Percentiles rank a stretch among this genome's conserved stretches.
phyloP scores from a whole-genome alignment of 2,888 invertebrate species.

The Geophilus truncorum region DNA sequence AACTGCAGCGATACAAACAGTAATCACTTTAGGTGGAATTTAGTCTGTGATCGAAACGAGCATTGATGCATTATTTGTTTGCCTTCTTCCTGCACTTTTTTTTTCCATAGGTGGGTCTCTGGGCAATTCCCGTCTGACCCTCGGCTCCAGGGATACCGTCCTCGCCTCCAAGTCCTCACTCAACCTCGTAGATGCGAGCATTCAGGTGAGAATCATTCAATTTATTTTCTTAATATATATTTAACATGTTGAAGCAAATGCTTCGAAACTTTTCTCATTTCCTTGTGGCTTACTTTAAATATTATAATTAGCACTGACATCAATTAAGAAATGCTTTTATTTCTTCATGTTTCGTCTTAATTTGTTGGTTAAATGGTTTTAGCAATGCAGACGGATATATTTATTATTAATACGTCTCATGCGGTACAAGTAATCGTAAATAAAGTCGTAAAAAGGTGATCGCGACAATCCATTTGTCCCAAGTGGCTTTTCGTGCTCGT shows the following conservation, averaged over 20 bases:
- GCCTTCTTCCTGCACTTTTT: not conserved
- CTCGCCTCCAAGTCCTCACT: slow-evolving; percentile 35
- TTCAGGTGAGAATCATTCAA: slow-evolving; percentile 33
- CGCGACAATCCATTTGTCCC: slow-evolving; percentile 10
- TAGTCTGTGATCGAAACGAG: not conserved
- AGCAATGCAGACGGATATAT: not conserved
- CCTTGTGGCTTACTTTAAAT: not conserved
- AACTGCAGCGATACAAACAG: no score
- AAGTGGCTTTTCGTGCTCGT: not conserved
- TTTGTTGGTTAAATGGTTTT: not conserved
- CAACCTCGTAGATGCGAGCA: slow-evolving; percentile 36
- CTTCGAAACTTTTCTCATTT: not conserved
- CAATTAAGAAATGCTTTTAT: not conserved
- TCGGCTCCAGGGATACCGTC: slow-evolving; percentile 34
- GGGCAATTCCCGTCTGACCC: slow-evolving; percentile 35
- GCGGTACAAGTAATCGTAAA: slow-evolving; percentile 20
- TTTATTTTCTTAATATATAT: not conserved
- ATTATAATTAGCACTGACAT: not conserved
- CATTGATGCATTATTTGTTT: not conserved
- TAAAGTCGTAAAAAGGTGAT: slow-evolving; percentile 20
- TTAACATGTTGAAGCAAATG: not conserved
- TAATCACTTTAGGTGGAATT: not conserved
- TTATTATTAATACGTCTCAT: not conserved
- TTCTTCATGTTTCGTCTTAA: not conserved
- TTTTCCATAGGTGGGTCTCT: slow-evolving; percentile 35